Percentiles rank a stretch among this genome's conserved stretches.
Evolutionary conservation across 1,140 invertebrate genomes (phyloP).

Genomic region (Protaetia brevitarsis): DNA sequence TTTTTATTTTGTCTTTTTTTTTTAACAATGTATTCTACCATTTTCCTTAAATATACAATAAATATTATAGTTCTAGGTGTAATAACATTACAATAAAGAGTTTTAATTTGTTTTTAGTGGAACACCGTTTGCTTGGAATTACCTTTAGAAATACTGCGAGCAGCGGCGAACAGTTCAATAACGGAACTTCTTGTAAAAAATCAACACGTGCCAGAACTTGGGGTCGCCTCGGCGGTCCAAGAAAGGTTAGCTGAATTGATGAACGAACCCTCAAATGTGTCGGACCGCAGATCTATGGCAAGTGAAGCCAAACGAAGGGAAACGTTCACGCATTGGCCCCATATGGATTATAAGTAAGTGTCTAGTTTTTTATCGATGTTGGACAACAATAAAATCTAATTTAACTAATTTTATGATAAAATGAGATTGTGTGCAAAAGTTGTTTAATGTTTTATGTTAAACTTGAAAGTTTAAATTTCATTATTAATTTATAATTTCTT

Average conservation of each 20-base stretch:
- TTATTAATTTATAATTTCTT: too few species aligned
- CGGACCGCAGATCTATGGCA: constrained; percentile 77
- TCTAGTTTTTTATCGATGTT: not conserved
- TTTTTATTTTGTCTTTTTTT: not conserved
- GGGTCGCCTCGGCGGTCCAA: constrained; percentile 83
- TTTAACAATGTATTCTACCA: not conserved
- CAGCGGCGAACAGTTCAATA: constrained; percentile 74
- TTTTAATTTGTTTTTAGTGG: constrained; percentile 67
- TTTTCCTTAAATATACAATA: not conserved
- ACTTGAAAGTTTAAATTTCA: too few species aligned
- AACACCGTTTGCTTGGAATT: constrained; percentile 81
- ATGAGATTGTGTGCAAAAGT: too few species aligned
- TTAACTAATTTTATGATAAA: too few species aligned
- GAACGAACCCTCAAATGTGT: constrained; percentile 52
- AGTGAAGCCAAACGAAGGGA: constrained; percentile 83
- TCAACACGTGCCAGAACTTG: constrained; percentile 76
- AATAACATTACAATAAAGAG: constrained; percentile 12
- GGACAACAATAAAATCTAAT: too few species aligned
- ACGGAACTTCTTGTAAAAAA: constrained; percentile 78
- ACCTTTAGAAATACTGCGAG: constrained; percentile 71
- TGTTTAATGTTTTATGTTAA: not conserved
- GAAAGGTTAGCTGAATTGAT: constrained; percentile 79
- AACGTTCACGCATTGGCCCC: constrained; percentile 91
- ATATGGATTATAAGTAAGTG: constrained; percentile 93
- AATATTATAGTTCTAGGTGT: not conserved